Base-by-base conservation (phyloP, 2,888 invertebrate species). In the Sarcophaga rosellei region DNA sequence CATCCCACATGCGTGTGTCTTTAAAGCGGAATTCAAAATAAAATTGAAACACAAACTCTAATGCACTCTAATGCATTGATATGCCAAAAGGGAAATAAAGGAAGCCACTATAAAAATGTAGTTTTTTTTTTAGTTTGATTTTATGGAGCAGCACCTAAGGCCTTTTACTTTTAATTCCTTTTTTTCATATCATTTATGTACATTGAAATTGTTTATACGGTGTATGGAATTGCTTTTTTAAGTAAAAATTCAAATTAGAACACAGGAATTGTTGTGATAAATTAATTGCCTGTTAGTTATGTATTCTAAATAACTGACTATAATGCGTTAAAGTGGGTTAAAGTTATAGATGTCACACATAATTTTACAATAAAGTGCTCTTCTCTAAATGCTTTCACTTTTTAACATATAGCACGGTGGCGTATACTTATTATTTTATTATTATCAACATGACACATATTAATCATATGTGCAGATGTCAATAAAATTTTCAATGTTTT, bases 31-130 rank as follows among this genome's bases (percentile, higher is more conserved):
- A 66, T 10, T 5, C 20, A 12, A 20, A 57, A 59, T 57, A 45
- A 59, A 76, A 76, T n/a, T 66, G 57, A 20, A 59, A 44, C 57
- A 21, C 35, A 44, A 68, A 66, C 25, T 76, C 35, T 66, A 68
- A 59, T 44, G 59, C 59, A 69, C 45, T 47, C n/a, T 61, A n/a
- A n/a, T 11, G 45, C 45, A 77, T 45, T 23, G 11, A 15, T 44
- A 12, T 68, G 57, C 21, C 44, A 76, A 76, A 21, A 25, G 35
- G 35, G 61, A 68, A 77, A 47, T 47, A 47, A 77, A 59, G 59
- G 59, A 68, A 59, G 59, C n/a, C 66, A 44, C 57, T n/a, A 44
- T 47, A 47, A 47, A 47, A 47, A 47, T 15, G 4, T 15, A 15
- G 15, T 4, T 12, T 11, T 3, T 47, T 12, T 47, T 47, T 47